Evolutionary conservation across 2,888 invertebrate genomes (phyloP).

Genomic region (Epistrophella euchroma): DNA sequence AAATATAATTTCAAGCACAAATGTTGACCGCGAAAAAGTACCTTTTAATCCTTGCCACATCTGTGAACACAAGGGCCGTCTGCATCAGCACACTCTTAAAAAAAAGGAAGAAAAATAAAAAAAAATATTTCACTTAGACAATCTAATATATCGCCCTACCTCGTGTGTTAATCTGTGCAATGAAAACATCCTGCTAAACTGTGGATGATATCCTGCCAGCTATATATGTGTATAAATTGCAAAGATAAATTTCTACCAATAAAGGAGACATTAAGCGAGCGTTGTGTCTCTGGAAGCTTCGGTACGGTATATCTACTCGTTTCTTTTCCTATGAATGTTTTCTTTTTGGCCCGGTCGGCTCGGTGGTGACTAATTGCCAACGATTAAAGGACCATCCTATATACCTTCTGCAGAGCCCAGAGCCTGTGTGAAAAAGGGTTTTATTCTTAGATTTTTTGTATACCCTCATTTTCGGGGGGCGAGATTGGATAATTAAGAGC

Average conservation of each 20-base stretch:
- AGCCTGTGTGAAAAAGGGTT: slow-evolving; percentile 72
- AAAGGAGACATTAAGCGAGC: slow-evolving; percentile 75
- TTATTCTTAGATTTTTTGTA: slow-evolving; percentile 46
- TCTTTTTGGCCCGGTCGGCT: slow-evolving; percentile 44
- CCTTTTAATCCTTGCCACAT: slow-evolving; percentile 70
- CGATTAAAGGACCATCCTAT: slow-evolving; percentile 71
- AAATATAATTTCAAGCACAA: slow-evolving; percentile 37
- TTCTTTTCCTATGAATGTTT: slow-evolving; percentile 57
- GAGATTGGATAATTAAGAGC: slow-evolving; percentile 73
- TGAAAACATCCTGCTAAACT: slow-evolving; percentile 45
- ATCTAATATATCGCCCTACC: slow-evolving; percentile 54
- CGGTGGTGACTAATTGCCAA: slow-evolving; percentile 74
- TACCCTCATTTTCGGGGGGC: slow-evolving; percentile 32
- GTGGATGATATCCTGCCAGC: slow-evolving; percentile 65
- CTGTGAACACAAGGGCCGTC: slow-evolving; percentile 25
- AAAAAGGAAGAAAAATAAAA: not conserved
- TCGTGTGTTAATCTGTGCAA: slow-evolving; percentile 71
- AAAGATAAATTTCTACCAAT: slow-evolving; percentile 74
- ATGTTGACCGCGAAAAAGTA: slow-evolving; percentile 66
- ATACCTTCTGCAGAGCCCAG: slow-evolving; percentile 38
- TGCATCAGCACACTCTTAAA: not conserved
- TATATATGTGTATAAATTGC: slow-evolving; percentile 72
- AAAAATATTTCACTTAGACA: slow-evolving; percentile 16
- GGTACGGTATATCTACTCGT: slow-evolving; percentile 36
- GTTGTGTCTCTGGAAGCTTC: slow-evolving; percentile 63